Evolutionary conservation across 1,140 invertebrate genomes (phyloP).

Genomic region (Kradibia gibbosae): DNA sequence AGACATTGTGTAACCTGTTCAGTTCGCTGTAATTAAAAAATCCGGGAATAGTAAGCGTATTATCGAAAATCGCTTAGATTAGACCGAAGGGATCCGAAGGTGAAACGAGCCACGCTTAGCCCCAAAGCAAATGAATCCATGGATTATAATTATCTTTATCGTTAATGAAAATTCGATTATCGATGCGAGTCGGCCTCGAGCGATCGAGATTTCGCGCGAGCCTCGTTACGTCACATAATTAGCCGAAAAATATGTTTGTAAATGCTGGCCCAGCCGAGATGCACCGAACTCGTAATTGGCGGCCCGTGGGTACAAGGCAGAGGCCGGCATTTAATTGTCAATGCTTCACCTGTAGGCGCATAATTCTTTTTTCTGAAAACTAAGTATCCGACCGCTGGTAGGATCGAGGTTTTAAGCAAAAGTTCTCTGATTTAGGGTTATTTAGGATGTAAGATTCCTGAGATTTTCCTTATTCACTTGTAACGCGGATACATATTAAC

Average conservation of each 20-base stretch:
- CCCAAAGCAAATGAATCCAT: slow-evolving; percentile 28
- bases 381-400: too few relatives aligned
- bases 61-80: slow-evolving; percentile 19
- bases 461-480: neutral
- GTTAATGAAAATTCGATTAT: slow-evolving; percentile 39
- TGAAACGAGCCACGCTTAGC: neutral
- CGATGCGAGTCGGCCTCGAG: neutral
- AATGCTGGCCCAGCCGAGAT: neutral
- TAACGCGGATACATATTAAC: neutral
- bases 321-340: too few relatives aligned
- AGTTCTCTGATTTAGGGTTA: slow-evolving; percentile 32
- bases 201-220: neutral
- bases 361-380: too few relatives aligned
- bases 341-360: too few relatives aligned
- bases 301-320: too few relatives aligned
- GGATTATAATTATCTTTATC: slow-evolving; percentile 32
- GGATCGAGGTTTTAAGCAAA: too few relatives aligned
- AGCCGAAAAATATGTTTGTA: slow-evolving; percentile 35
- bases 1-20: neutral
- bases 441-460: slow-evolving; percentile 2
- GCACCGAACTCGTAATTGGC: neutral
- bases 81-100: neutral
- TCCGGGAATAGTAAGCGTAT: slow-evolving; percentile 12
- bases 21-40: slow-evolving; percentile 9
- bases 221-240: slow-evolving; percentile 36